These are phyloP conservation scores for Cyprinodon diabolis DNA, from an alignment of 2,797 vertebrate species.

Conservation along the genomic window DNA sequence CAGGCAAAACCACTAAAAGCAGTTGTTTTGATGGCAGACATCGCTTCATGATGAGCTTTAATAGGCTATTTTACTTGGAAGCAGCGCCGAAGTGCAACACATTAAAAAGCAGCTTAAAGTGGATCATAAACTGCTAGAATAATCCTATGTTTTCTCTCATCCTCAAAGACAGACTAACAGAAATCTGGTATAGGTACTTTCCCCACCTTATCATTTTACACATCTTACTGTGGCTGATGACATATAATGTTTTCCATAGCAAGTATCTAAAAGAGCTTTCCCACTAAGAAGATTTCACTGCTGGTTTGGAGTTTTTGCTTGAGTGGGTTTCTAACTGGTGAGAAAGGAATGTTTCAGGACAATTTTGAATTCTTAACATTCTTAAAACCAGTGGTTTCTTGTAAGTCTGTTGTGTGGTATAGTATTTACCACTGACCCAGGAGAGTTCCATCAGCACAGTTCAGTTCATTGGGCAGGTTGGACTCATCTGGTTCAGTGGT, in stretches of 20 bases:
- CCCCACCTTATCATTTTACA: conserved; percentile 1
- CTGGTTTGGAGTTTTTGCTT: background rate
- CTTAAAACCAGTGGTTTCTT: too few relatives aligned
- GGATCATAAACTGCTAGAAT: conserved; percentile 68
- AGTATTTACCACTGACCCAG: too few relatives aligned
- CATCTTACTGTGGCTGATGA: background rate
- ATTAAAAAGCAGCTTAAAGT: conserved; percentile 72
- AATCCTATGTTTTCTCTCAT: conserved; percentile 46
- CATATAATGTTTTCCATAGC: conserved; percentile 35
- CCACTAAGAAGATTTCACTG: background rate
- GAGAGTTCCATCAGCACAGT: too few relatives aligned
- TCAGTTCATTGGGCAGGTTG: too few relatives aligned
- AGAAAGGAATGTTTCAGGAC: background rate
- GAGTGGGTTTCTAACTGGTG: background rate
- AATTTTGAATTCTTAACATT: background rate
- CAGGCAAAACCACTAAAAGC: conserved; percentile 62
- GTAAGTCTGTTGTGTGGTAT: too few relatives aligned
- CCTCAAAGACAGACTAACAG: conserved; percentile 59
- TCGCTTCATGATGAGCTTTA: conserved; percentile 75
- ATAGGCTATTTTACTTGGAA: conserved; percentile 72
- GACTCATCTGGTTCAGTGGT: too few relatives aligned
- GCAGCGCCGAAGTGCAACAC: conserved; percentile 63
- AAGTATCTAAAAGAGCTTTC: conserved; percentile 13
- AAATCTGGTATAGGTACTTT: conserved; percentile 48
- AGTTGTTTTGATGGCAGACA: conserved; percentile 68